Evolutionary conservation across 2,797 vertebrate genomes (phyloP), one percentile per base, ranked within the genome.

Genomic region (Florisuga fusca): DNA sequence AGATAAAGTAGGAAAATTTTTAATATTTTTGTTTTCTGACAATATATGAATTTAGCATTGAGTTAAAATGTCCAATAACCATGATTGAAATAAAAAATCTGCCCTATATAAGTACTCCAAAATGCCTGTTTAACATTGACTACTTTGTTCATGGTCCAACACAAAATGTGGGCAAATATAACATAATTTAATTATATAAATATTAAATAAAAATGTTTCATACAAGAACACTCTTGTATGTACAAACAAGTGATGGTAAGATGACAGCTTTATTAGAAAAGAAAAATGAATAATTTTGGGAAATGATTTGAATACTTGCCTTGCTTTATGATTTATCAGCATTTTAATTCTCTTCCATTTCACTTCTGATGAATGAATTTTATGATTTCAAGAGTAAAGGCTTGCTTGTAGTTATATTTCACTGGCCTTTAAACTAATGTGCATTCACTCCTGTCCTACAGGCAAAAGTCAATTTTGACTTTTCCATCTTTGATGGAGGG

Each of bases 371-470:
- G 72, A 96, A 91, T n/a, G 23, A 90, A 36, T 64, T 41, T 80
- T 82, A 34, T 51, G 34, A 87, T 71, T 96, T 94, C 74, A 94
- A 87, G 41, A 91, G 74, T 22, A 86, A 88, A 85, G 76, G 50
- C 55, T 91, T 90, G 83, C 92, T 95, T 72, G 76, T 66, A 96
- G 93, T 82, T 77, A 93, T 77, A 84, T 90, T 95, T 94, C 89
- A 84, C n/a, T 96, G 94, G 73, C 88, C 92, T 91, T 95, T 96
- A 92, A 90, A 92, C 91, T 84, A 92, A 84, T 0, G 0, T 62
- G 25, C 74, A 77, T 95, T 86, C 81, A 88, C 73, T 76, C 58
- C 57, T 92, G 68, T 95, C 83, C 85, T 81, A 91, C 61, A 72
- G 94, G 82, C 85, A 92, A 90, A 88, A 96, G 79, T 81, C 8